Evolutionary conservation across 2,113 vertebrate species (phyloP).

Genomic region (Pomatorhinus ruficollis): DNA sequence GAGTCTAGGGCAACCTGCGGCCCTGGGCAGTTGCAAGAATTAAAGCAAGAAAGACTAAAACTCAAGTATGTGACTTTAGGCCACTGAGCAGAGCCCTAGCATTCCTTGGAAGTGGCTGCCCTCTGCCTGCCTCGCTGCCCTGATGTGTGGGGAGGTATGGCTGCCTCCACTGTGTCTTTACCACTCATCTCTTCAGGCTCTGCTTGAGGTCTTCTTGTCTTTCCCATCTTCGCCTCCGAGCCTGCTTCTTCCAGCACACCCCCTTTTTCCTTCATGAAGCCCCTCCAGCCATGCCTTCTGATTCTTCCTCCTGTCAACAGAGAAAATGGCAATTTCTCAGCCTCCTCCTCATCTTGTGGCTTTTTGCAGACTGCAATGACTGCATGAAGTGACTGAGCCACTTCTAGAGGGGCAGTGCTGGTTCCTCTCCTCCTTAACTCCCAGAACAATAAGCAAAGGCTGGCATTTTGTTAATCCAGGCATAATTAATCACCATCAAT

Average conservation of each 20-base stretch:
- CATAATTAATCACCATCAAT: not conserved
- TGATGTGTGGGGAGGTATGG: fast-evolving
- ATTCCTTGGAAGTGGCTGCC: not conserved
- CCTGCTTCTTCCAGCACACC: not conserved
- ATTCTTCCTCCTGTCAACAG: not conserved
- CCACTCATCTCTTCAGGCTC: not conserved
- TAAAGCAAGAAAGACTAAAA: not conserved
- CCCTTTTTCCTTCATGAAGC: not conserved
- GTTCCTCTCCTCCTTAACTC: not conserved
- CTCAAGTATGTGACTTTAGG: not conserved
- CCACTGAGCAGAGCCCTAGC: not conserved
- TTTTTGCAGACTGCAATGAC: not conserved
- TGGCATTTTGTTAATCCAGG: not conserved
- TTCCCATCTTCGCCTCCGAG: not conserved
- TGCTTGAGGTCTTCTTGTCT: not conserved
- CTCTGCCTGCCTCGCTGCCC: not conserved
- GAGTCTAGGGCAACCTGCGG: not conserved
- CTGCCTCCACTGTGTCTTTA: not conserved
- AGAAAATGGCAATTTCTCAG: not conserved
- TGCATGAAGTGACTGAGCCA: not conserved
- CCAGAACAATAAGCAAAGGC: not conserved
- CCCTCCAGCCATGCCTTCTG: not conserved
- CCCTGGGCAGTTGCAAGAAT: not conserved
- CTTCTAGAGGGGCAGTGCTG: not conserved
- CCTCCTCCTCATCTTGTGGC: not conserved